Evolutionary conservation across 2,888 invertebrate genomes (phyloP), one percentile per base, ranked within the genome.

Genomic region (Branchinecta sandiegonensis): DNA sequence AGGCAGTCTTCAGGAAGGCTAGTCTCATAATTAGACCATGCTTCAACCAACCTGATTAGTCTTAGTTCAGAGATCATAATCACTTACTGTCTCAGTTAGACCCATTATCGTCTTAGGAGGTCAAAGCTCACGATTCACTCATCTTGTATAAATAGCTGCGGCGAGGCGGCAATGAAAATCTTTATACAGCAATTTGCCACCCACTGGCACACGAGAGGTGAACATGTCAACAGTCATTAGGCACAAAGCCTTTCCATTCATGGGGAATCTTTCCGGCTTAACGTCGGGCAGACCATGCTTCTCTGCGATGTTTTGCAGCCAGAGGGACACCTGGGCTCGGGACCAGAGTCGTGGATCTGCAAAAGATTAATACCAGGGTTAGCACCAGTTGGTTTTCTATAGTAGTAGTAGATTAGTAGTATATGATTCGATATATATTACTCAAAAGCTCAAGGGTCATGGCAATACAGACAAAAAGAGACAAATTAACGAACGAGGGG

Each of bases 191-290:
- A 83, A 77, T 75, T 85, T 84, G 11, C 88, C 88, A 1, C 83
- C 84, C 1, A 83, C 77, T 0, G 88, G 88, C 48, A 87, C 88
- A 65, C 88, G 78, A 71, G 82, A 81, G 2, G 84, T 80, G 78
- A 87, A 88, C 88, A 88, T 88, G 67, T 85, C 84, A 12, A 83
- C 80, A n/a, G 83, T 83, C 88, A 89, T 88, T 68, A 89, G 81
- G 72, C 88, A 88, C 8, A 89, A 78, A 0, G 87, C 88, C 77
- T 89, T 89, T 66, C 88, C 88, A 77, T 89, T 89, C 88, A 88
- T 88, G 0, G 85, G 83, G 78, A 89, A 89, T 71, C 88, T 80
- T 71, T 83, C 82, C 0, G 80, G 77, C 2, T 81, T 80, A 47
- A 82, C 78, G 70, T 83, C 82, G 0, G 84, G 82, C 0, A 83